Conservation (phyloP, 2,888 invertebrate genomes). For the Rosalia funebris region DNA sequence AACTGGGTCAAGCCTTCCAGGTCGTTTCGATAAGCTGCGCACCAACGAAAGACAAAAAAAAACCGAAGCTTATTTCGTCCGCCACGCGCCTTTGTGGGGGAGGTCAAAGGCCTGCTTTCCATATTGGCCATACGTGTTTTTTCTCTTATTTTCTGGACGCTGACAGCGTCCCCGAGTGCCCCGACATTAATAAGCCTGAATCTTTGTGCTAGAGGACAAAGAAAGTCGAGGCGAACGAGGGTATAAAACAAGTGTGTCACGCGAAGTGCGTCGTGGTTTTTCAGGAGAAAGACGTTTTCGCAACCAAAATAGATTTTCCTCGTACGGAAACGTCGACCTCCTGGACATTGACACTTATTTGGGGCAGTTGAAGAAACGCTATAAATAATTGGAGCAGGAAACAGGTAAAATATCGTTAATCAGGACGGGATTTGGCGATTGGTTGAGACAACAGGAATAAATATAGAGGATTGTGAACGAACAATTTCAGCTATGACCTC, state of each 20-base stretch:
- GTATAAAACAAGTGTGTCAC: not conserved
- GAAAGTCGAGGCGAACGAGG: not conserved
- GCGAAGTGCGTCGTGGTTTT: not conserved
- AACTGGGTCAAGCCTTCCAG: too few relatives aligned
- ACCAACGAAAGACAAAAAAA: too few relatives aligned
- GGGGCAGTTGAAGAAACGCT: not conserved
- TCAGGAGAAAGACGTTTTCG: not conserved
- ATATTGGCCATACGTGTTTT: too few relatives aligned
- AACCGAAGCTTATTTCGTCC: too few relatives aligned
- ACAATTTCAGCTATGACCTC: too few relatives aligned
- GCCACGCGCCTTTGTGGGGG: too few relatives aligned
- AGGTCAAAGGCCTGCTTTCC: too few relatives aligned
- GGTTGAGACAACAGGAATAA: too few relatives aligned
- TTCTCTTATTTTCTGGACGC: too few relatives aligned
- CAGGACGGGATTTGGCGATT: not conserved
- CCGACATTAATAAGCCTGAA: not conserved
- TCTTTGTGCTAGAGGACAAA: not conserved
- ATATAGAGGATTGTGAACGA: too few relatives aligned
- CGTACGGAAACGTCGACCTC: not conserved
- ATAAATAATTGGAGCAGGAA: not conserved
- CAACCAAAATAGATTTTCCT: not conserved
- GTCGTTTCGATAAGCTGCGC: too few relatives aligned
- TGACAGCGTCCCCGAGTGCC: too few relatives aligned
- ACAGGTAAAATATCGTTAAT: not conserved
- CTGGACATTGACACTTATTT: conserved; percentile 6